Conservation (phyloP, 30 jellyfish, hydroid and myxozoan species). For the Chrysaora quinquecirrha region DNA sequence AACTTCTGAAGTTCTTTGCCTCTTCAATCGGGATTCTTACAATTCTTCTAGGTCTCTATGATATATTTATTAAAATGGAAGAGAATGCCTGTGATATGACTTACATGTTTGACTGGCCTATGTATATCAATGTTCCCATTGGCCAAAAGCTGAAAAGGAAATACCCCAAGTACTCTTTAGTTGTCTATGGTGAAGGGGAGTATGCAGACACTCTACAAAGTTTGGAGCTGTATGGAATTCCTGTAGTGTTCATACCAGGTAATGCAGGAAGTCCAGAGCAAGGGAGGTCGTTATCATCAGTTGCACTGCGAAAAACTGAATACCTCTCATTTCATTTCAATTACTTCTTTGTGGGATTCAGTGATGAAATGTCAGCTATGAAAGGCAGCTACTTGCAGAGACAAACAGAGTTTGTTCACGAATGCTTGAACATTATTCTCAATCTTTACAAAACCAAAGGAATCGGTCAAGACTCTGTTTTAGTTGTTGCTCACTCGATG, state of each 20-base stretch:
- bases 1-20: not conserved
- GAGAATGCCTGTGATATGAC: slow-evolving; percentile 83
- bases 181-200: slow-evolving; percentile 83
- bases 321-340: slow-evolving; percentile 60
- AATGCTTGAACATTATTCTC: slow-evolving; percentile 53
- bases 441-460: slow-evolving; percentile 36
- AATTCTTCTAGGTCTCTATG: slow-evolving; percentile 12
- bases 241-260: slow-evolving; percentile 96
- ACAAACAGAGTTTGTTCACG: slow-evolving; percentile 71
- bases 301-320: slow-evolving; percentile 80
- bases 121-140: slow-evolving; percentile 25
- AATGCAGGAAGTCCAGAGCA: slow-evolving; percentile 92
- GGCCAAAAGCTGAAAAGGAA: slow-evolving; percentile 6
- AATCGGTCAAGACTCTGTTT: slow-evolving; percentile 25
- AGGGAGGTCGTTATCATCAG: slow-evolving; percentile 94
- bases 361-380: slow-evolving; percentile 85
- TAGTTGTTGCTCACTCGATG: slow-evolving; percentile 92
- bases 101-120: slow-evolving; percentile 88
- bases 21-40: slow-evolving; percentile 1
- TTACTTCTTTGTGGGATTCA: slow-evolving; percentile 79
- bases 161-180: slow-evolving; percentile 68
- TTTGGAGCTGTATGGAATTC: slow-evolving; percentile 69
- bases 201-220: slow-evolving; percentile 34
- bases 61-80: slow-evolving; percentile 3
- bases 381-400: slow-evolving; percentile 61